A percentile compares a stretch with the other conserved stretches of the same genome.
Conservation (phyloP, 1,140 invertebrate genomes). For the Monochamus saltuarius region DNA sequence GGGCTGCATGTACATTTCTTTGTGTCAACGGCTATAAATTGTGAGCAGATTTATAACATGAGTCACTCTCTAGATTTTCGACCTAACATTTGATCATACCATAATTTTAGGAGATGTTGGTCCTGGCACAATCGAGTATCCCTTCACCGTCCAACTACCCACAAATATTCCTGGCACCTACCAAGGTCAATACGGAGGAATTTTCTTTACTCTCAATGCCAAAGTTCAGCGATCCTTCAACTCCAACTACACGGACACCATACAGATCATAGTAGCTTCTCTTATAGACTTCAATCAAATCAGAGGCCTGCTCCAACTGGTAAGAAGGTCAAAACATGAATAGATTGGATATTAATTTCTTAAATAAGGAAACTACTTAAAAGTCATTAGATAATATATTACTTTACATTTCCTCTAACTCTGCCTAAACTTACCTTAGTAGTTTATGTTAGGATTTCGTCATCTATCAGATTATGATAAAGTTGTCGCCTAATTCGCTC, state of each 20-base stretch:
- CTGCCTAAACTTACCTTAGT: not conserved
- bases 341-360: not conserved
- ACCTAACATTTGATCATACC: no score
- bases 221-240: slow-evolving; percentile 8
- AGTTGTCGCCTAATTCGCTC: not conserved
- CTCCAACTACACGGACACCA: slow-evolving; percentile 9
- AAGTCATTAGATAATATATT: not conserved
- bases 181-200: slow-evolving; percentile 9
- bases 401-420: not conserved
- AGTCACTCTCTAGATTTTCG: no score
- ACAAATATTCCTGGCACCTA: slow-evolving; percentile 14
- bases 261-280: slow-evolving; percentile 2
- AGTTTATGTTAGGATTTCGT: not conserved
- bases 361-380: not conserved
- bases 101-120: not conserved
- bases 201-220: slow-evolving; percentile 15
- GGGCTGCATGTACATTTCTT: no score
- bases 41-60: no score
- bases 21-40: no score
- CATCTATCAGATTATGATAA: not conserved
- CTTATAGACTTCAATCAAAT: slow-evolving; percentile 21
- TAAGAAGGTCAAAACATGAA: not conserved
- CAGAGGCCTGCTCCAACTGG: slow-evolving; percentile 2
- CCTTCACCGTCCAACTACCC: slow-evolving; percentile 20
- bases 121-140: slow-evolving; percentile 16